Evolutionary conservation across 2,888 invertebrate species (phyloP), one percentile per base, ranked within the genome.

Genomic region (Rhamphomyia laevipes): DNA sequence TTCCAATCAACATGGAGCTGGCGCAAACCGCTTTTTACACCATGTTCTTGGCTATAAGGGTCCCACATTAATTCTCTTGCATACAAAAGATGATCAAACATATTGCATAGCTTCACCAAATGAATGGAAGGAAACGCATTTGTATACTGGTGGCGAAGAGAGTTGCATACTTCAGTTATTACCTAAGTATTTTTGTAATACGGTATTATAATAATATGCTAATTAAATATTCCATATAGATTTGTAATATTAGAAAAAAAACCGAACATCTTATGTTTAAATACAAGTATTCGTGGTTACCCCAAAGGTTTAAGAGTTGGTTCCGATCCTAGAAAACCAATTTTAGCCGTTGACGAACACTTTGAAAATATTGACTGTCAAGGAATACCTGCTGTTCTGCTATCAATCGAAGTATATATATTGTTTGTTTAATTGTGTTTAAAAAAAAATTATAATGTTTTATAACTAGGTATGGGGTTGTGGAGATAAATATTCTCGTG

Each of bases 121-220:
- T 51, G 92, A 91, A 68, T 93, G 93, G 93, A 81, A 81, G 57
- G 92, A 89, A 68, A 82, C 85, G 5, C 83, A 87, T 70, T 76
- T 81, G 45, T 90, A 87, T 71, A 88, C 86, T 78, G 93, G 93
- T 41, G 77, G 80, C 4, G 78, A 83, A n/a, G 86, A 89, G 51
- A 78, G 82, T 53, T 79, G 84, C 58, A 76, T 88, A 41, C 72
- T 91, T 50, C 89, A 90, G 66, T 68, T 92, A 27, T 73, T 80
- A 48, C 86, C 86, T 40, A 80, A 80, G 76, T 85, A 68, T 70
- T 11, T 11, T 40, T 37, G 38, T 12, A 21, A n/a, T 27, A 27
- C 23, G 4, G 21, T 4, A 21, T 21, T 21, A 27, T 38, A 16
- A 18, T 11, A n/a, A 15, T 27, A 11, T 37, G 35, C 2, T 30